Evolutionary conservation across 2,797 vertebrate genomes (phyloP).

Genomic region (Schizopygopsis malacanthus): DNA sequence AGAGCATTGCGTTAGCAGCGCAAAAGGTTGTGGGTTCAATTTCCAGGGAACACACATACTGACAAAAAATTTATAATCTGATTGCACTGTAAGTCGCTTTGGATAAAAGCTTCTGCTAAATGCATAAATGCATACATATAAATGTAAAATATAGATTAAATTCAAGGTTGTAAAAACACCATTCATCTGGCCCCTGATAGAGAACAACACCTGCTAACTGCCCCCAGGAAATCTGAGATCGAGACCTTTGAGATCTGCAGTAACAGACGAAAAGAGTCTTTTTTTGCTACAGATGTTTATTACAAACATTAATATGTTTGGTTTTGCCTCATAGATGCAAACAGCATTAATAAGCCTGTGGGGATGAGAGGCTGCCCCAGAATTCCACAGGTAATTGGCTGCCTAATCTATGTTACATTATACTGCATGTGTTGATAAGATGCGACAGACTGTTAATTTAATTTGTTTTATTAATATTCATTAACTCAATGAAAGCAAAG

Average conservation of each 20-base stretch:
- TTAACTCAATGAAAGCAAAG: constrained; percentile 25
- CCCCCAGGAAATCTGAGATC: not conserved
- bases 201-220: not conserved
- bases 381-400: constrained; percentile 47
- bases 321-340: not conserved
- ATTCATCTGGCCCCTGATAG: not conserved
- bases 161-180: constrained; percentile 1
- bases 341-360: constrained; percentile 47
- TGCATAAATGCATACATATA: too few species aligned
- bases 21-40: too few species aligned
- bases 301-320: not conserved
- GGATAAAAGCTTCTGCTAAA: too few species aligned
- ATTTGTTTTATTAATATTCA: constrained; percentile 33
- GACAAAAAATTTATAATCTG: too few species aligned
- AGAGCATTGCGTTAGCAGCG: too few species aligned
- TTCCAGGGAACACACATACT: too few species aligned
- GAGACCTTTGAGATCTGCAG: not conserved
- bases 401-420: constrained; percentile 54
- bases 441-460: constrained; percentile 36
- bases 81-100: too few species aligned
- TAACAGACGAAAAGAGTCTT: not conserved
- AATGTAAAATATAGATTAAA: not conserved
- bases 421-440: constrained; percentile 42
- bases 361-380: constrained; percentile 13
- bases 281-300: constrained; percentile 9